These are phyloP conservation scores for Eumeta japonica DNA, from an alignment of 1,140 invertebrate species.

Conservation along the genomic window DNA sequence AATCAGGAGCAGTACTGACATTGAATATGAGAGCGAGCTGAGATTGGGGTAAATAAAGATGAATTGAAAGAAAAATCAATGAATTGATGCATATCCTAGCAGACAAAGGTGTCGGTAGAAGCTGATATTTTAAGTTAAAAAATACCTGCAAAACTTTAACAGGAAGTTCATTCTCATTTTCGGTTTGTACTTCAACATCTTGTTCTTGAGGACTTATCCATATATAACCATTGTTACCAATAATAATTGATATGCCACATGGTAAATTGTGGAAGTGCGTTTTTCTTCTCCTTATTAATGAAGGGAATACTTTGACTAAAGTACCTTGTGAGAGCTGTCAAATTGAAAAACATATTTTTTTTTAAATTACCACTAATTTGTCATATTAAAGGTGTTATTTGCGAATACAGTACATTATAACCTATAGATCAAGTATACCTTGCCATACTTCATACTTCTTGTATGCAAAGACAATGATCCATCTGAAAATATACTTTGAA, in stretches of 20 bases:
- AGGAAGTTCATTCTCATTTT: constrained; percentile 24
- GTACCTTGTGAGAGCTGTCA: constrained; percentile 65
- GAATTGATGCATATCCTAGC: no score
- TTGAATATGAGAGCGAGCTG: no score
- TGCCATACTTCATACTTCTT: constrained; percentile 95
- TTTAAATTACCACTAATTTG: no score
- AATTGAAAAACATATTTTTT: constrained; percentile 4
- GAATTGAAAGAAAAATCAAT: no score
- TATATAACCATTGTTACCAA: constrained; percentile 96
- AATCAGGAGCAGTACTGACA: no score
- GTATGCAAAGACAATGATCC: constrained; percentile 92
- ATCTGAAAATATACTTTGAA: constrained; percentile 89
- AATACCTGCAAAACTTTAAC: constrained; percentile 27
- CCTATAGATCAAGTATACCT: no score
- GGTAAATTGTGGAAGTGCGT: constrained; percentile 94
- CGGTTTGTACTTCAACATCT: constrained; percentile 16
- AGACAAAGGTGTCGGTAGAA: no score
- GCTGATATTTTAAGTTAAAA: constrained; percentile 1
- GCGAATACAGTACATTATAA: no score
- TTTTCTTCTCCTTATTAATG: constrained; percentile 91
- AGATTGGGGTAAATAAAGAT: no score
- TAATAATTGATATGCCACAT: constrained; percentile 86
- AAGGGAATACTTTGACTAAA: constrained; percentile 87
- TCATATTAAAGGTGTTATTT: no score
- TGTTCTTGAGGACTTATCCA: constrained; percentile 79